These are phyloP conservation scores for Beris morrisii DNA, from an alignment of 2,888 invertebrate genomes.

Conservation along the genomic window DNA sequence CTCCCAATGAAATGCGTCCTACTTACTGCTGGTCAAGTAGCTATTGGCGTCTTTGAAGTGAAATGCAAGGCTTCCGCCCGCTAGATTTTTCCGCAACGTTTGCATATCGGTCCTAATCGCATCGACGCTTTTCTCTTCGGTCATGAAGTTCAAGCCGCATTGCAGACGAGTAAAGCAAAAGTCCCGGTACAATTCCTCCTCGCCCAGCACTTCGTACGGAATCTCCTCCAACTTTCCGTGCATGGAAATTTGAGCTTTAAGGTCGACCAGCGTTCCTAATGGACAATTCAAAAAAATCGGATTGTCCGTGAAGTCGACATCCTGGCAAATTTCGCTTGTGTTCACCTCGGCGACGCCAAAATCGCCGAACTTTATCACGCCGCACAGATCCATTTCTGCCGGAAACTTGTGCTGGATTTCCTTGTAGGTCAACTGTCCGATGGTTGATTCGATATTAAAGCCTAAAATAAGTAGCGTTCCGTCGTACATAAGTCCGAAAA, in stretches of 20 bases:
- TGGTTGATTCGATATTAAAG: slow-evolving; percentile 65
- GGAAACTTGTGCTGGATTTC: slow-evolving; percentile 67
- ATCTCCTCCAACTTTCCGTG: slow-evolving; percentile 72
- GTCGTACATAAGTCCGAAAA: slow-evolving; percentile 76
- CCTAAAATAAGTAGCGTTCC: slow-evolving; percentile 70
- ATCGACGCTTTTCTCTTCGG: slow-evolving; percentile 62
- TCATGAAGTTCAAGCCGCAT: slow-evolving; percentile 66
- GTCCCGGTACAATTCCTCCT: slow-evolving; percentile 67
- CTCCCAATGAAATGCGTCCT: not conserved
- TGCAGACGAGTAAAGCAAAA: slow-evolving; percentile 71
- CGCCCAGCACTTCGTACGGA: slow-evolving; percentile 64
- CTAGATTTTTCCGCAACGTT: slow-evolving; percentile 68
- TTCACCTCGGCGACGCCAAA: slow-evolving; percentile 63
- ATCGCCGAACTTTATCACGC: slow-evolving; percentile 69
- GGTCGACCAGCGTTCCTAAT: slow-evolving; percentile 60
- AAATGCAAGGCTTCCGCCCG: slow-evolving; percentile 73
- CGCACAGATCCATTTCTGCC: slow-evolving; percentile 76
- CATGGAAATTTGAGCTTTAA: slow-evolving; percentile 69
- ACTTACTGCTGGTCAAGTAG: slow-evolving; percentile 63
- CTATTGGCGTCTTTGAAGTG: slow-evolving; percentile 66
- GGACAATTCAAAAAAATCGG: slow-evolving; percentile 67
- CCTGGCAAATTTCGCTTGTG: slow-evolving; percentile 65
- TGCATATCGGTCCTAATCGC: slow-evolving; percentile 66
- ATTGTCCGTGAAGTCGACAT: slow-evolving; percentile 80
- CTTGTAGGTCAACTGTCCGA: slow-evolving; percentile 58